These are phyloP conservation scores for Solenodon paradoxus DNA, from an alignment of 2,113 vertebrate species.

Conservation along the genomic window DNA sequence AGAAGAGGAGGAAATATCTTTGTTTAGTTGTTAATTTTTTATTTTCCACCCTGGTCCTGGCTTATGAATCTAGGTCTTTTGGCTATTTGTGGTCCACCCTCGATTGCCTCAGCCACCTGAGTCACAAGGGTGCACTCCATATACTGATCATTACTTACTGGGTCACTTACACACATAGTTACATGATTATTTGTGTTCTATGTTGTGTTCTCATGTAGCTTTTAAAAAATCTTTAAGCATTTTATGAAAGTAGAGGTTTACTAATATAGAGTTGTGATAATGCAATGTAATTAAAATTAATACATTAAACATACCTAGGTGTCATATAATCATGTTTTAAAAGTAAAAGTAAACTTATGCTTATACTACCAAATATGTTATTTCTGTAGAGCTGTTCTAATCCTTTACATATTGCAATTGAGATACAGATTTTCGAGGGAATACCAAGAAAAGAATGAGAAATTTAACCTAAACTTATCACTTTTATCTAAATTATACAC, in stretches of 20 bases:
- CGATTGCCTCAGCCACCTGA: too few species aligned
- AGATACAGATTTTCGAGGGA: not conserved
- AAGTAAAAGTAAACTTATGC: not conserved
- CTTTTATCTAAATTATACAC: not conserved
- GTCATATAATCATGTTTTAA: not conserved
- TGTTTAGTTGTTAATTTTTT: too few species aligned
- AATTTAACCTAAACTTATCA: not conserved
- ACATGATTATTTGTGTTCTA: conserved; percentile 59
- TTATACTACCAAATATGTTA: not conserved
- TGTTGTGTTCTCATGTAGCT: conserved; percentile 33
- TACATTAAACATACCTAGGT: not conserved
- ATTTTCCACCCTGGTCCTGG: too few species aligned
- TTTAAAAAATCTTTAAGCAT: not conserved
- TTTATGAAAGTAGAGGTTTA: not conserved
- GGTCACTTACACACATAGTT: conserved; percentile 13
- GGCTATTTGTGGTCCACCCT: too few species aligned
- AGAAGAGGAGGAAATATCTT: too few species aligned
- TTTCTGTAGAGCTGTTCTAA: not conserved
- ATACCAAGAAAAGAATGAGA: not conserved
- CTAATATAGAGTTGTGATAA: not conserved
- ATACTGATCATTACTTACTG: too few species aligned
- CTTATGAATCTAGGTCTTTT: too few species aligned
- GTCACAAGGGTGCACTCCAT: too few species aligned
- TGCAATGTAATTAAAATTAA: not conserved
- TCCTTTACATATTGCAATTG: not conserved